These are phyloP conservation scores for Neopelma chrysocephalum DNA, from an alignment of 2,797 vertebrate species.

Conservation along the genomic window DNA sequence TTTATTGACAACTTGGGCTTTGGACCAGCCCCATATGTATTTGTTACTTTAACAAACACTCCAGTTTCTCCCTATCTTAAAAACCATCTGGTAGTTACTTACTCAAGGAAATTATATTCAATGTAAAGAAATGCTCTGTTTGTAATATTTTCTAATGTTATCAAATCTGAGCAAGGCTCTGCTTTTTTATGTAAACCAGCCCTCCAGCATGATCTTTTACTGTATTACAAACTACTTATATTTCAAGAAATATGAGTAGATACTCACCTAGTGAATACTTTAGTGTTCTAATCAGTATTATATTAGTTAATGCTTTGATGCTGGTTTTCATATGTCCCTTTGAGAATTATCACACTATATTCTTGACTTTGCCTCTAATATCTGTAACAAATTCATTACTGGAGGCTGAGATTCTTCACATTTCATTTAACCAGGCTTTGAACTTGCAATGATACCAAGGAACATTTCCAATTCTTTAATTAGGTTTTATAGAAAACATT, in stretches of 20 bases:
- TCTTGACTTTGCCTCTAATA: background rate
- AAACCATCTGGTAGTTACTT: background rate
- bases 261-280: background rate
- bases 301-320: background rate
- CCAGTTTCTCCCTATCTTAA: background rate
- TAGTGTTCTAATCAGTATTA: background rate
- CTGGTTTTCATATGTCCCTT: background rate
- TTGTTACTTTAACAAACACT: background rate
- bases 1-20: background rate
- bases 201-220: background rate
- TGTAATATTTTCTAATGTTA: background rate
- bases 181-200: background rate
- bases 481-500: background rate
- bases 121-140: background rate
- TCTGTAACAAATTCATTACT: background rate
- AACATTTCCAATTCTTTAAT: background rate
- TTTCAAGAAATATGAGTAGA: background rate
- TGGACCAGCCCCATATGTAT: background rate
- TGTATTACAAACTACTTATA: background rate
- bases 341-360: background rate
- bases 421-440: background rate
- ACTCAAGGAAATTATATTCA: background rate
- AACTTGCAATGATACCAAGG: background rate
- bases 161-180: background rate
- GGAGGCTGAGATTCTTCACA: background rate